Percentiles rank a stretch among this genome's conserved stretches.
phyloP scores from a whole-genome alignment of 2,888 invertebrate species.

The Crematogaster levior region DNA sequence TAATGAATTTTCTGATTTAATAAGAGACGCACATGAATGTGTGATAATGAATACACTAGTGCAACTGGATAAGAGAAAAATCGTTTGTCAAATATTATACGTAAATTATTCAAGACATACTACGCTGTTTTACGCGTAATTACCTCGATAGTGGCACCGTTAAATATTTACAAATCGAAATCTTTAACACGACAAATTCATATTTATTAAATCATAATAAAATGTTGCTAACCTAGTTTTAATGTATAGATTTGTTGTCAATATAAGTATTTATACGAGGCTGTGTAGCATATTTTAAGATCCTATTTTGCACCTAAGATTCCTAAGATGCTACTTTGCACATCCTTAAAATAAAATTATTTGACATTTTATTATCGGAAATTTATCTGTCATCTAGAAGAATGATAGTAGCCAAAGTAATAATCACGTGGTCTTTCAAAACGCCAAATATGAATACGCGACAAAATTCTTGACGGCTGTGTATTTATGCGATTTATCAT shows the following conservation, averaged over 20 bases:
- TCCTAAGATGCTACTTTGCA: no score
- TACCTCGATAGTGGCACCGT: neutral
- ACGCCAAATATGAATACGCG: neutral
- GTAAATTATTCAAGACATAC: neutral
- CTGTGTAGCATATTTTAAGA: neutral
- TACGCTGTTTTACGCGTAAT: neutral
- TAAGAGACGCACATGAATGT: constrained; percentile 23
- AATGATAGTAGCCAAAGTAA: neutral
- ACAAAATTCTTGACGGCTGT: neutral
- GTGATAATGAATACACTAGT: neutral
- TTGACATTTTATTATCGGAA: neutral
- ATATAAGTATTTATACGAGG: neutral
- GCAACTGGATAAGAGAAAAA: constrained; percentile 6
- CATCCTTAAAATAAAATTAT: no score
- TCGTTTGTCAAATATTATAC: neutral
- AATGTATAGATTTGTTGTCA: neutral
- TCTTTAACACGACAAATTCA: neutral
- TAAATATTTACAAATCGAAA: neutral
- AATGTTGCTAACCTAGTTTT: neutral
- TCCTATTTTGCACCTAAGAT: no score
- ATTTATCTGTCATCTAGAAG: neutral
- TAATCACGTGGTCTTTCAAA: neutral
- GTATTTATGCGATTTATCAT: constrained; percentile 66
- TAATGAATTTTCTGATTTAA: constrained; percentile 56
- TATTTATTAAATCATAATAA: neutral